A percentile compares a stretch with the other conserved stretches of the same genome.
phyloP scores from a whole-genome alignment of 1,140 invertebrate species.

The roundworm (Caenorhabditis elegans) region DNA sequence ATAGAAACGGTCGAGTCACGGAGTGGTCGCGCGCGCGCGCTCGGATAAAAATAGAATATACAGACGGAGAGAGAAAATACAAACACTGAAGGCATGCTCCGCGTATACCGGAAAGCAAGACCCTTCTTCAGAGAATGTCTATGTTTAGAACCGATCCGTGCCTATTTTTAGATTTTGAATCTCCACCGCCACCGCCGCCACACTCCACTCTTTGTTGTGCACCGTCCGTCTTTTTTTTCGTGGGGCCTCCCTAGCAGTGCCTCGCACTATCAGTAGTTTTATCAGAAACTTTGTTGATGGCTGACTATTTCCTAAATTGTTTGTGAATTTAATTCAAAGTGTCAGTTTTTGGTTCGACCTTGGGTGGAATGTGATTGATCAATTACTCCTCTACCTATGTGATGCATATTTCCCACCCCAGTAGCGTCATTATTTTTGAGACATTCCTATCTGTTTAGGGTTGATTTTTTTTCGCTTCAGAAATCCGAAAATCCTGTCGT shows the following conservation, averaged over 20 bases:
- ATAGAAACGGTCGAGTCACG: conserved; percentile 31
- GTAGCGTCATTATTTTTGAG: background rate
- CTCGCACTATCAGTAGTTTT: conserved; percentile 19
- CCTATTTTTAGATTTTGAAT: conserved; percentile 34
- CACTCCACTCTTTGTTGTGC: background rate
- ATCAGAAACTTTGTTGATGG: background rate
- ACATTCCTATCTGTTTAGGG: background rate
- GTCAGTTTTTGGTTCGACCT: background rate
- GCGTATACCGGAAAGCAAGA: conserved; percentile 29
- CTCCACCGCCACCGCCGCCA: no score
- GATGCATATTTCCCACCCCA: background rate
- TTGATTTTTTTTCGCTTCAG: no score
- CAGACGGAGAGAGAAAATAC: background rate
- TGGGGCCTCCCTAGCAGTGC: background rate
- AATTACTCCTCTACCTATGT: background rate
- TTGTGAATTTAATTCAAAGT: conserved; percentile 16
- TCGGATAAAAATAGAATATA: conserved; percentile 24
- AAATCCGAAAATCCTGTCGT: no score
- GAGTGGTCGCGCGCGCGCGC: background rate
- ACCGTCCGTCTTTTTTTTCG: background rate
- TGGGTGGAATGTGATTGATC: no score
- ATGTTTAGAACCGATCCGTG: conserved; percentile 16
- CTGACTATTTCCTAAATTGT: background rate
- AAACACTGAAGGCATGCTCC: background rate
- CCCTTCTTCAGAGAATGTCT: no score